Percentiles rank a stretch among this genome's conserved stretches.
These are phyloP conservation scores for Chironomus tepperi DNA, from an alignment of 1,140 invertebrate genomes.

Conservation along the genomic window DNA sequence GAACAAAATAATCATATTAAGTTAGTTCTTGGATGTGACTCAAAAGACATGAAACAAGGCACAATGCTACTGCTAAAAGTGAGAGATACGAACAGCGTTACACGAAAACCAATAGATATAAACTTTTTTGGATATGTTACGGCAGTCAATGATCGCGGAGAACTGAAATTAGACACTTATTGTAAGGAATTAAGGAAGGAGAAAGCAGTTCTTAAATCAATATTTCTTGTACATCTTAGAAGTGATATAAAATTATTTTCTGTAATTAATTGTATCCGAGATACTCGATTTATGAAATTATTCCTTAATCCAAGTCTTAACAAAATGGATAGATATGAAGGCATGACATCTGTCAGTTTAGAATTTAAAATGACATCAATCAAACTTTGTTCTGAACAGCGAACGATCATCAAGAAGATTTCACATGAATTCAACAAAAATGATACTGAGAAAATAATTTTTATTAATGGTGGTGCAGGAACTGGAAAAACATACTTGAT, in stretches of 20 bases:
- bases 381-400: not conserved
- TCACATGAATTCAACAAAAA: not conserved
- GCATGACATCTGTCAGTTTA: not conserved
- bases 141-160: not conserved
- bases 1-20: not conserved
- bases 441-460: not conserved
- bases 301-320: not conserved
- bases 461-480: not conserved
- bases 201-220: not conserved
- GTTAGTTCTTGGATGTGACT: not conserved
- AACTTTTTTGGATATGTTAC: not conserved
- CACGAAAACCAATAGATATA: not conserved
- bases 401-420: not conserved
- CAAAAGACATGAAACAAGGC: not conserved
- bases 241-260: not conserved
- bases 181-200: not conserved
- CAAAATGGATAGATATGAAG: not conserved
- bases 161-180: not conserved
- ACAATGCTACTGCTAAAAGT: not conserved
- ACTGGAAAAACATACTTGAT: not conserved
- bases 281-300: not conserved
- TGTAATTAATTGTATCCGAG: not conserved
- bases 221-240: not conserved
- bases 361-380: not conserved
- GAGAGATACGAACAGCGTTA: not conserved